Evolutionary conservation across 1,140 invertebrate genomes (phyloP).

Genomic region (Dryas iulia): DNA sequence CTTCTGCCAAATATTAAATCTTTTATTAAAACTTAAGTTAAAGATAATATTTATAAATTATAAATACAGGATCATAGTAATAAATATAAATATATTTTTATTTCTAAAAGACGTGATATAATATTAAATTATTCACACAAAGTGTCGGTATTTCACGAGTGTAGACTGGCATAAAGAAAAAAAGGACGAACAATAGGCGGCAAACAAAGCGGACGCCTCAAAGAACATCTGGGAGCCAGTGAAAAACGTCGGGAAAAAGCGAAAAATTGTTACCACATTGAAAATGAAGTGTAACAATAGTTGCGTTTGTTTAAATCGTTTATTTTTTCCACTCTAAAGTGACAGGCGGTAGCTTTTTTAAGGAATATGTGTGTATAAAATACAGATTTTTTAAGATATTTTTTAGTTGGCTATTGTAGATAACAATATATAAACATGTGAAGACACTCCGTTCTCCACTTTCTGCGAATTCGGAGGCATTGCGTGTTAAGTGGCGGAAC

Average conservation of each 20-base stretch:
- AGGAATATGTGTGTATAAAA: too few relatives aligned
- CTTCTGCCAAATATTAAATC: neutral
- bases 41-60: too few relatives aligned
- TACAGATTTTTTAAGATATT: too few relatives aligned
- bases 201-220: constrained; percentile 45
- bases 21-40: neutral
- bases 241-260: constrained; percentile 37
- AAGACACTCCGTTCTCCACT: too few relatives aligned
- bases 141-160: neutral
- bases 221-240: constrained; percentile 38
- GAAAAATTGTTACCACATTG: constrained; percentile 23
- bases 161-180: constrained; percentile 22
- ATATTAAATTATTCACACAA: neutral
- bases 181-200: constrained; percentile 40
- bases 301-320: constrained; percentile 13
- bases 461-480: too few relatives aligned
- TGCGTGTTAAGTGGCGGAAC: too few relatives aligned
- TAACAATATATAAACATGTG: too few relatives aligned
- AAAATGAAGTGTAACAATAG: constrained; percentile 5
- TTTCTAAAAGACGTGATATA: neutral
- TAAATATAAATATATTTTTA: neutral
- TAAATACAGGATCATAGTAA: too few relatives aligned
- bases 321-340: neutral
- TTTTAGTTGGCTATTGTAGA: too few relatives aligned
- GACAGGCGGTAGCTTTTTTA: neutral